Conservation (phyloP, 2,113 vertebrate genomes). For the Ariopsis seemanni region DNA sequence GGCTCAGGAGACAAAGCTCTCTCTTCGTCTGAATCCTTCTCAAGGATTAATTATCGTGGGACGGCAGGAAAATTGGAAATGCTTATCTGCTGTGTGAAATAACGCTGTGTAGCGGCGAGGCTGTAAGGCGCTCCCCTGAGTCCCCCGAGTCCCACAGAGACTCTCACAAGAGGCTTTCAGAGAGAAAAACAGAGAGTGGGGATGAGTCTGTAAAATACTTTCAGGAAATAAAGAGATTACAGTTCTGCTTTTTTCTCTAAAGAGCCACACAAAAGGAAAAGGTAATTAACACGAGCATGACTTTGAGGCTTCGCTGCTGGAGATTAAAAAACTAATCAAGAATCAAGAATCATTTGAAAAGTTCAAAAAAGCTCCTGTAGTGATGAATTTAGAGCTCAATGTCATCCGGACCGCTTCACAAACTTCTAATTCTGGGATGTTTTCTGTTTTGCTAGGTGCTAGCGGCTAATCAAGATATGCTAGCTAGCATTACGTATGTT, state of each 20-base stretch:
- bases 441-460: not conserved
- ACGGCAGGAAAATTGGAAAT: conserved; percentile 45
- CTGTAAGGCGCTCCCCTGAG: conserved; percentile 10
- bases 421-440: not conserved
- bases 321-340: not conserved
- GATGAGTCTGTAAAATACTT: conserved; percentile 31
- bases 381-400: not conserved
- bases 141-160: conserved; percentile 15
- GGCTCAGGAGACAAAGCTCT: conserved; percentile 40
- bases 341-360: not conserved
- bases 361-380: not conserved
- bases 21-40: conserved; percentile 32
- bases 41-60: conserved; percentile 53
- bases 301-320: not conserved
- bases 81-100: conserved; percentile 39
- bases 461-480: not conserved
- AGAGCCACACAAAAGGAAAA: not conserved
- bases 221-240: conserved; percentile 38
- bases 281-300: not conserved
- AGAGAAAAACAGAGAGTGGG: not conserved
- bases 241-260: not conserved
- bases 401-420: not conserved
- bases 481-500: not conserved
- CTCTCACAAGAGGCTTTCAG: not conserved
- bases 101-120: conserved; percentile 26